Conservation (phyloP, 2,113 vertebrate genomes). For the Nothocercus nigrocapillus region DNA sequence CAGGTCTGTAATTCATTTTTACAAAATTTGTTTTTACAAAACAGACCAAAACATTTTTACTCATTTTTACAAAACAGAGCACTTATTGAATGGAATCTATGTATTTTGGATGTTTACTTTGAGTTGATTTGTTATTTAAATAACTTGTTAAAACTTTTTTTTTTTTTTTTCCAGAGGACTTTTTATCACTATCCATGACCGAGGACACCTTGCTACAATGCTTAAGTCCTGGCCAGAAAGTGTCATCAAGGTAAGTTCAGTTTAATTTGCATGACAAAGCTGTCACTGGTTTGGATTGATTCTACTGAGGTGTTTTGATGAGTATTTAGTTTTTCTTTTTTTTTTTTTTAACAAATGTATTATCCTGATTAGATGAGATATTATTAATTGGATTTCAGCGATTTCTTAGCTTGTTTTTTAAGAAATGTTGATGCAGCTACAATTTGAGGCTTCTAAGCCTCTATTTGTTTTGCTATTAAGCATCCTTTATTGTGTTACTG, state of each 20-base stretch:
- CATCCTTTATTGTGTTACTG: not conserved
- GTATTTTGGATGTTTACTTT: not conserved
- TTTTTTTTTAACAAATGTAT: not conserved
- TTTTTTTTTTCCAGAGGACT: constrained; percentile 85
- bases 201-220: constrained; percentile 88
- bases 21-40: not conserved
- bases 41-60: not conserved
- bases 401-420: not conserved
- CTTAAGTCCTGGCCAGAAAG: constrained; percentile 94
- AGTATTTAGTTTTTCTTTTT: not conserved
- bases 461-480: not conserved
- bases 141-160: not conserved
- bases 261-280: not conserved
- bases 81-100: not conserved
- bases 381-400: not conserved
- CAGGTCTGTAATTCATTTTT: not conserved
- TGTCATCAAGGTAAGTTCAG: constrained; percentile 82
- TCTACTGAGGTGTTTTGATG: not conserved
- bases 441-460: not conserved
- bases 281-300: not conserved
- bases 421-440: not conserved
- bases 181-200: constrained; percentile 94
- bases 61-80: not conserved
- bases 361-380: not conserved
- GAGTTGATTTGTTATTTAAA: not conserved